Evolutionary conservation across 1,140 invertebrate species (phyloP).

Genomic region (Zelostemma sp.): DNA sequence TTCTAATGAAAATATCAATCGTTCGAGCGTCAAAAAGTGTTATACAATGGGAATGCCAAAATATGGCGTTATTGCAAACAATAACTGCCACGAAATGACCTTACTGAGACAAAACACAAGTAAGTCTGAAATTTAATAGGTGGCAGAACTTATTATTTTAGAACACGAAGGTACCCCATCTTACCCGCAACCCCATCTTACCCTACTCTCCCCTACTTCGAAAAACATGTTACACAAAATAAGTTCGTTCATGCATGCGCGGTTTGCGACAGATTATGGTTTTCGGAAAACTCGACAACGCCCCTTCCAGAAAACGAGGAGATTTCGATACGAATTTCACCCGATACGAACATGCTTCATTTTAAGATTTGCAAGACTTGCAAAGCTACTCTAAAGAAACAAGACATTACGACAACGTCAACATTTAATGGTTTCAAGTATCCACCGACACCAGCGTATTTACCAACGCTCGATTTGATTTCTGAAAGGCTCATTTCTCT

Average conservation of each 20-base stretch:
- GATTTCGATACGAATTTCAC: neutral
- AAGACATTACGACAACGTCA: conserved; percentile 35
- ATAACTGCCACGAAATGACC: too few relatives aligned
- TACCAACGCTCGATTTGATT: conserved; percentile 38
- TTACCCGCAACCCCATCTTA: too few relatives aligned
- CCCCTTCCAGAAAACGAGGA: neutral
- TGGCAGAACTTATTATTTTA: too few relatives aligned
- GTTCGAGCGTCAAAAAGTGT: too few relatives aligned
- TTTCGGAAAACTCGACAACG: neutral
- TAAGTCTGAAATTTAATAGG: too few relatives aligned
- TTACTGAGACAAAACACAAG: too few relatives aligned
- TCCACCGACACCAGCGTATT: conserved; percentile 22
- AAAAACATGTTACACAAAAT: too few relatives aligned
- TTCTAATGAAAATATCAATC: too few relatives aligned
- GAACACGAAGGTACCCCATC: too few relatives aligned
- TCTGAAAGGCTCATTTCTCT: conserved; percentile 53
- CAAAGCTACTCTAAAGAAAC: neutral
- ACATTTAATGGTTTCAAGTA: conserved; percentile 43
- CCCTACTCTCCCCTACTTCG: too few relatives aligned
- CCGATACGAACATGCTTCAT: neutral
- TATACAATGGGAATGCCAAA: too few relatives aligned
- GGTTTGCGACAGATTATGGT: conserved; percentile 48
- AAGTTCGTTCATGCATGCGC: conserved; percentile 34
- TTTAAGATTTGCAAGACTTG: neutral
- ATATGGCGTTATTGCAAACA: too few relatives aligned